A percentile compares a stretch with the other conserved stretches of the same genome.
phyloP scores from a whole-genome alignment of 2,113 vertebrate species.

The Marcusenius ussheri region DNA sequence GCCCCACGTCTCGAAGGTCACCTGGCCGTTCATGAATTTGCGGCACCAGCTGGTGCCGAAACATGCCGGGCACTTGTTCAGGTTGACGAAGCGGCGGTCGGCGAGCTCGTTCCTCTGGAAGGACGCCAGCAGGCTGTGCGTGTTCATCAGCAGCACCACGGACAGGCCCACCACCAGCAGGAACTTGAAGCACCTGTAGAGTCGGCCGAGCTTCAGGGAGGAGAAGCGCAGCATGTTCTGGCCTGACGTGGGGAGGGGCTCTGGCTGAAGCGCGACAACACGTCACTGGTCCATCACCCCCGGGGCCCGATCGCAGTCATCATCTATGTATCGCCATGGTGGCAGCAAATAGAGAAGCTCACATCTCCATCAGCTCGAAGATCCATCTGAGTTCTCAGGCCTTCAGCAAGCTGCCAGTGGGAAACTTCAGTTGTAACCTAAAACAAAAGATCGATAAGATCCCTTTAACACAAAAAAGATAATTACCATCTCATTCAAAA shows the following conservation, averaged over 20 bases:
- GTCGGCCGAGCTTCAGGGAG: conserved; percentile 90
- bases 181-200: conserved; percentile 94
- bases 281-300: conserved; percentile 10
- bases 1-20: conserved; percentile 93
- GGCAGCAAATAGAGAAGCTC: background rate
- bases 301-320: background rate
- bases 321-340: background rate
- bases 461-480: background rate
- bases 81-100: conserved; percentile 90
- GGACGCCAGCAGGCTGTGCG: conserved; percentile 89
- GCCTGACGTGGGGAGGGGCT: conserved; percentile 27
- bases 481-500: background rate
- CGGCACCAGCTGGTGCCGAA: conserved; percentile 99
- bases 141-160: conserved; percentile 89
- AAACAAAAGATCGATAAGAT: background rate
- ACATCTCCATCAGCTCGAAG: background rate
- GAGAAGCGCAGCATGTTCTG: conserved; percentile 89
- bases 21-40: conserved; percentile 96
- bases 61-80: conserved; percentile 90
- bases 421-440: background rate
- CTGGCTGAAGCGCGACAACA: conserved; percentile 25
- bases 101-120: conserved; percentile 96
- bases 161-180: conserved; percentile 81
- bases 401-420: background rate
- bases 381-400: background rate